These are phyloP conservation scores for Gonioctena quinquepunctata DNA, from an alignment of 1,140 invertebrate genomes.

Conservation along the genomic window DNA sequence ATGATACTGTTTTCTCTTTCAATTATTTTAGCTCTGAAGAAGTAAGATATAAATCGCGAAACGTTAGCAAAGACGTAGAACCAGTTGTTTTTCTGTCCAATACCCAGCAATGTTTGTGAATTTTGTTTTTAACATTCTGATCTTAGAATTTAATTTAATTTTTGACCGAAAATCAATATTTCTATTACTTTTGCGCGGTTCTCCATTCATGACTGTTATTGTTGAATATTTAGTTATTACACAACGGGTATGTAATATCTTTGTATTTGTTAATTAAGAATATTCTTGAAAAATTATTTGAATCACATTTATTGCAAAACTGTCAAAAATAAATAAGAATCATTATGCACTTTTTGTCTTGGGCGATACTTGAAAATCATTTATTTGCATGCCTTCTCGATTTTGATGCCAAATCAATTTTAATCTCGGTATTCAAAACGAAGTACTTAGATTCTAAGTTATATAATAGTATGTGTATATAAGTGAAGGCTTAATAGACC, in stretches of 20 bases:
- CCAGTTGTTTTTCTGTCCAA: no score
- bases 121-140: background rate
- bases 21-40: no score
- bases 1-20: no score
- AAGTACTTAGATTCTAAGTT: slow-evolving; percentile 32
- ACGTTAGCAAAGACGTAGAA: no score
- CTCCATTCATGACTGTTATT: background rate
- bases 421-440: slow-evolving; percentile 23
- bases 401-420: slow-evolving; percentile 28
- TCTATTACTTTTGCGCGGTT: background rate
- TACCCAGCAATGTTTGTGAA: no score
- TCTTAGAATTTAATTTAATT: background rate
- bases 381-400: slow-evolving; percentile 10
- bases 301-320: background rate
- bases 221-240: background rate
- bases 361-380: background rate
- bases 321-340: background rate
- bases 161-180: background rate
- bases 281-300: background rate
- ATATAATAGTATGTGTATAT: slow-evolving; percentile 29
- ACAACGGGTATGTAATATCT: background rate
- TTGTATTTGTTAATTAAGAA: background rate
- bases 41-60: no score
- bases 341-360: background rate
- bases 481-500: slow-evolving; percentile 29